Evolutionary conservation across 2,888 invertebrate genomes (phyloP).

Genomic region (Nesidiocoris tenuis): DNA sequence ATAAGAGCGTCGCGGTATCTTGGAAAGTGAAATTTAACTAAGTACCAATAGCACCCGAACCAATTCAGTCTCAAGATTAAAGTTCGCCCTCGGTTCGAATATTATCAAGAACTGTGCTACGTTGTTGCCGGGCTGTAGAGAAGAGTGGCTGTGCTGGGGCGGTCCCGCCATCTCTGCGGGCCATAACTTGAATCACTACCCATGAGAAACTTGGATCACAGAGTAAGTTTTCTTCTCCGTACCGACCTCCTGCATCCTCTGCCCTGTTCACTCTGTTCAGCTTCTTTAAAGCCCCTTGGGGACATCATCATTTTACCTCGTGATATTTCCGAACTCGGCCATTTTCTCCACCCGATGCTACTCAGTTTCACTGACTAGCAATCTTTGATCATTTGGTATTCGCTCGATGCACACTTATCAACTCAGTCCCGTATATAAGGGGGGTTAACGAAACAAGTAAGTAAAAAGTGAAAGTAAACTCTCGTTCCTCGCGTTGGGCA

Average conservation of each 20-base stretch:
- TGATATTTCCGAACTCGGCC: slow-evolving; percentile 4
- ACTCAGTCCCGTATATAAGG: too few species aligned
- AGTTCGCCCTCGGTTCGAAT: slow-evolving; percentile 15
- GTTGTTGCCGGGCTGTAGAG: neutral
- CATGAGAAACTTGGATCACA: slow-evolving; percentile 33
- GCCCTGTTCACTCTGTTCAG: neutral
- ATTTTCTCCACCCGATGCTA: neutral
- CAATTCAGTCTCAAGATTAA: slow-evolving; percentile 20
- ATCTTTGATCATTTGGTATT: too few species aligned
- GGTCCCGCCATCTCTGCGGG: slow-evolving; percentile 17
- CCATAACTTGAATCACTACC: slow-evolving; percentile 31
- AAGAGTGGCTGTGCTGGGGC: neutral
- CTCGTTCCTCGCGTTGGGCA: too few species aligned
- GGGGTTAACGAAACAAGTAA: too few species aligned
- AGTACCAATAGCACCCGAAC: slow-evolving; percentile 11
- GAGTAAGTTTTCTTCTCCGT: slow-evolving; percentile 17
- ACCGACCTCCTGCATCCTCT: neutral
- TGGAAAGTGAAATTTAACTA: slow-evolving; percentile 21
- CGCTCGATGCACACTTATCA: too few species aligned
- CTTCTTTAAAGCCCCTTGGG: slow-evolving; percentile 29
- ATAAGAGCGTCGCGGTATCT: slow-evolving; percentile 1
- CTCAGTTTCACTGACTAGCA: too few species aligned
- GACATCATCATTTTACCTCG: slow-evolving; percentile 28
- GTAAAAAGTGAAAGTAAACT: too few species aligned
- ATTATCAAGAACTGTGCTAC: slow-evolving; percentile 3